Evolutionary conservation across 2,113 vertebrate species (phyloP).

Genomic region (Otolemur garnettii): DNA sequence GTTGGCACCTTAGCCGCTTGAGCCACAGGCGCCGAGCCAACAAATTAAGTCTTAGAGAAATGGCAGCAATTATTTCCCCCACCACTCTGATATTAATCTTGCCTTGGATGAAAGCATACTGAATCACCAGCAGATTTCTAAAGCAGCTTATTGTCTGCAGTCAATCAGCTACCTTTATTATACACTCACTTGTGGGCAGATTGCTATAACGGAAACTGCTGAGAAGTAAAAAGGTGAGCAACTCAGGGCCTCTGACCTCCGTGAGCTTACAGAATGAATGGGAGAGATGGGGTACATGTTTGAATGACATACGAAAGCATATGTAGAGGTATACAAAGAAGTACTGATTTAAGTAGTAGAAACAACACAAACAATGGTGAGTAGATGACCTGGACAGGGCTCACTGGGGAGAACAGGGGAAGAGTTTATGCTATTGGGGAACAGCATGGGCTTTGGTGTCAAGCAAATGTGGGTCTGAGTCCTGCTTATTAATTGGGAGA

Average conservation of each 20-base stretch:
- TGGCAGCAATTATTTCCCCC: neutral
- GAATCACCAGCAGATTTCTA: slow-evolving; percentile 36
- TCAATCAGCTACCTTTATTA: slow-evolving; percentile 36
- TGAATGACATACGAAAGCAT: neutral
- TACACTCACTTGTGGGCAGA: neutral
- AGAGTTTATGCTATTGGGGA: neutral
- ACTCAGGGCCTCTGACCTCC: neutral
- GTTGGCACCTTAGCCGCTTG: too few species aligned
- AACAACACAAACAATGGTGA: neutral
- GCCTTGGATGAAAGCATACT: slow-evolving; percentile 16
- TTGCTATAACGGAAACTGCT: neutral
- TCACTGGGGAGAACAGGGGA: neutral
- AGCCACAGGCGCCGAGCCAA: neutral
- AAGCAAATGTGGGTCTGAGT: neutral
- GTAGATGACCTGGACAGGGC: neutral
- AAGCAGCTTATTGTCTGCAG: slow-evolving; percentile 6
- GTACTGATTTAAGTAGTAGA: neutral
- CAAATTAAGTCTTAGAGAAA: slow-evolving; percentile 38
- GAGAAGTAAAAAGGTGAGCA: neutral
- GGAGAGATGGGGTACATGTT: neutral
- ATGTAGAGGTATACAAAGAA: neutral
- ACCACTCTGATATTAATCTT: slow-evolving; percentile 20
- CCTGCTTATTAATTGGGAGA: neutral
- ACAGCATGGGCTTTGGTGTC: neutral
- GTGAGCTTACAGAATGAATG: slow-evolving; percentile 3